Base-by-base conservation (phyloP, 2,888 invertebrate species). In the Deroplatys truncata region DNA sequence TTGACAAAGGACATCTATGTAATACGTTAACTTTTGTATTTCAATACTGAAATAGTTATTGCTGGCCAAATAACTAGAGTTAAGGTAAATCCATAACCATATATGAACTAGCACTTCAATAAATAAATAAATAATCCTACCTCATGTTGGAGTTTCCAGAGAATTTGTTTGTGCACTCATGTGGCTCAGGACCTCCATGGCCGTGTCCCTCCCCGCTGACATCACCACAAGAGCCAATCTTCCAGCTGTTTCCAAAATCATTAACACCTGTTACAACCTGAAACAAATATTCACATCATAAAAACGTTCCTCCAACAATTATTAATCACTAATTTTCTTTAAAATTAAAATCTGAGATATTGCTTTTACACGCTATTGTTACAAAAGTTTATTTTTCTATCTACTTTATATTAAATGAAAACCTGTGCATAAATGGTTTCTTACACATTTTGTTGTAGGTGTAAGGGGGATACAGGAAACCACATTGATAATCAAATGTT, bases 221-320 rank as follows among this genome's bases (percentile, higher is more conserved):
- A 25, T 94, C 93, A 0, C 95, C 93, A 92, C 97, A 97, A 92
- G 94, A 94, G 88, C 94, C 93, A 84, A 97, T 93, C 90, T 96
- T 96, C 95, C 97, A 98, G 0, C 96, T 95, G 93, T 97, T 97
- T 84, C 96, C 96, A 92, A 98, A 97, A 83, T 96, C 96, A 84
- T 95, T 94, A 90, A 95, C 95, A 0, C 95, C 95, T 25, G 93
- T 93, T 25, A 94, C 93, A 91, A 96, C 94, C 96, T 96, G 87
- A 84, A 90, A 90, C 84, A 88, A 29, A 3, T 56, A 13, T 56
- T 56, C 20, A 31, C 9, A 85, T 72, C 49, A 86, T 4, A 35
- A 9, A 9, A 7, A 84, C 1, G 16, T 7, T 9, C 16, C 0
- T 35, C n/a, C n/a, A n/a, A n/a, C n/a, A n/a, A n/a, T n/a, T n/a